A percentile compares a stretch with the other conserved stretches of the same genome.
These are phyloP conservation scores for Myiagra hebetior DNA, from an alignment of 2,113 vertebrate genomes.

Conservation along the genomic window DNA sequence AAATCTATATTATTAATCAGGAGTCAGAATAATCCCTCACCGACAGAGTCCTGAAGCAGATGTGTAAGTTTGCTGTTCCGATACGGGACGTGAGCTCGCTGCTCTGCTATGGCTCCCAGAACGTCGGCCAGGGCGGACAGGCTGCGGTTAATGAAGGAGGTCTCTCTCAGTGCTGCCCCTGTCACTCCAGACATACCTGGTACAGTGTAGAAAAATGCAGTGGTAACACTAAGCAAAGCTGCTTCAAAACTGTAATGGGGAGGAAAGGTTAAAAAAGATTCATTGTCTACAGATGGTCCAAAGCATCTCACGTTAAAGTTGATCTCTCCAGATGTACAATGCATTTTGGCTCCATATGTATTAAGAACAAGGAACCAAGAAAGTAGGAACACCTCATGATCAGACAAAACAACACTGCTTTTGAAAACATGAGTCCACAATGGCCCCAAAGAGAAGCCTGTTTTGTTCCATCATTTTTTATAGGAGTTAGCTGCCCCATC, in stretches of 20 bases:
- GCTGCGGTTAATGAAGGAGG: slow-evolving; percentile 83
- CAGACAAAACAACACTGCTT: not conserved
- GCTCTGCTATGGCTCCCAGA: slow-evolving; percentile 80
- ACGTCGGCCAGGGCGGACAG: slow-evolving; percentile 82
- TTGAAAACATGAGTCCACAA: not conserved
- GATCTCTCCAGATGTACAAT: not conserved
- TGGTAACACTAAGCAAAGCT: not conserved
- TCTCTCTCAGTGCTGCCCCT: slow-evolving; percentile 77
- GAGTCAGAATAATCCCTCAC: slow-evolving; percentile 38
- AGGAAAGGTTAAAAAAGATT: not conserved
- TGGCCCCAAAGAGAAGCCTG: not conserved
- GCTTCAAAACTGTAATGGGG: not conserved
- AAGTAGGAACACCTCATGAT: not conserved
- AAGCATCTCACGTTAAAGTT: not conserved
- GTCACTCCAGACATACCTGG: slow-evolving; percentile 81
- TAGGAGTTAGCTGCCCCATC: not conserved
- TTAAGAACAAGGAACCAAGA: not conserved
- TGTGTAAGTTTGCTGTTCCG: slow-evolving; percentile 88
- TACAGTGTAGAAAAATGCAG: not conserved
- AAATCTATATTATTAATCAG: not conserved
- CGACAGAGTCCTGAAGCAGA: slow-evolving; percentile 81
- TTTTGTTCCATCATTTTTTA: not conserved
- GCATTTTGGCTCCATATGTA: not conserved
- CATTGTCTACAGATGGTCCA: not conserved
- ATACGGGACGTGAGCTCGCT: slow-evolving; percentile 78